Conservation (phyloP, 2,888 invertebrate genomes). For the Andrena bucephala region DNA sequence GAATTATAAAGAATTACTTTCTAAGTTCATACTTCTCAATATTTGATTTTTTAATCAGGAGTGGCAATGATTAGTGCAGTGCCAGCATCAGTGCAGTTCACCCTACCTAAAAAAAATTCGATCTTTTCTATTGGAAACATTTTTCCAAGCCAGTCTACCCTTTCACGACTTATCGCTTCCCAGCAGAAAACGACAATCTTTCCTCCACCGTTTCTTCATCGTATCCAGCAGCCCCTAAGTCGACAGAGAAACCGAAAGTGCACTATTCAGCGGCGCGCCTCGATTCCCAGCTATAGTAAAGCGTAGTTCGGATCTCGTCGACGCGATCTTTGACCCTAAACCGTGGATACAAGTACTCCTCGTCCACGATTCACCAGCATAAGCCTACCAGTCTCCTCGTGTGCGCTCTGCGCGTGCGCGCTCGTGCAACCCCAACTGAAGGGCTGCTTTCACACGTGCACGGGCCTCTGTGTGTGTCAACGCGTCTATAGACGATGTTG, state of each 20-base stretch:
- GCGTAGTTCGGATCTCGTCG: slow-evolving; percentile 30
- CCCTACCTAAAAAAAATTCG: no score
- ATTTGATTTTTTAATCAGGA: no score
- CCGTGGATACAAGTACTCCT: slow-evolving; percentile 56
- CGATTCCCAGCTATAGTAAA: slow-evolving; percentile 22
- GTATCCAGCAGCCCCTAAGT: neutral
- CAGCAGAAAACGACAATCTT: neutral
- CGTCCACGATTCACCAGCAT: slow-evolving; percentile 45
- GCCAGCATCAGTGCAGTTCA: no score
- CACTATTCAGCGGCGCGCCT: neutral
- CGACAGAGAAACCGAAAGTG: slow-evolving; percentile 8
- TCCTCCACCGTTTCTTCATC: neutral
- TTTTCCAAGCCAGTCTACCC: neutral
- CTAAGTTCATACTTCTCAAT: no score
- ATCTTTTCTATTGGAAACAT: neutral
- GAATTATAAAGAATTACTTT: no score
- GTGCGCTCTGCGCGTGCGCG: neutral
- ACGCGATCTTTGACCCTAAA: slow-evolving; percentile 56
- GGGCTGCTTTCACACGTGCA: slow-evolving; percentile 1
- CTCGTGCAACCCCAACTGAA: neutral
- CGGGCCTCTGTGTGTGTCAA: neutral
- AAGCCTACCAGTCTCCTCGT: neutral
- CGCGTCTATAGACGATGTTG: neutral
- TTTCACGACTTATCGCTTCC: slow-evolving; percentile 8
- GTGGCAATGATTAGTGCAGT: no score